phyloP scores from a whole-genome alignment of 2,797 vertebrate genomes.

The Syndactyla subalaris region DNA sequence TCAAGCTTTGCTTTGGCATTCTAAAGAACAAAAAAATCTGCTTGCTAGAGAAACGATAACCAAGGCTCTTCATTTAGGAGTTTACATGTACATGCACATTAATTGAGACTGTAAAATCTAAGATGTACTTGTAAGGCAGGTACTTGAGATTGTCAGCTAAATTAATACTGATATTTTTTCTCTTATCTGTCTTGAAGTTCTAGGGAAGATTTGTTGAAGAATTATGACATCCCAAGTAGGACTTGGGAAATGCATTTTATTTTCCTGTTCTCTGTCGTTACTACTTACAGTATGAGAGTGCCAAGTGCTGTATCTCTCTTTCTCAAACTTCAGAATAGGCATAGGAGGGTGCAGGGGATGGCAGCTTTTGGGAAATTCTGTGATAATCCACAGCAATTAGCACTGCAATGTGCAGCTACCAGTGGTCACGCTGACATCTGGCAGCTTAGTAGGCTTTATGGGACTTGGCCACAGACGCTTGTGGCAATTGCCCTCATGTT shows the following conservation, averaged over 20 bases:
- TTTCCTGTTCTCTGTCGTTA: neutral
- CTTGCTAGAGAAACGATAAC: neutral
- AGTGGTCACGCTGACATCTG: fast-evolving
- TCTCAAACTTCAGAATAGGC: neutral
- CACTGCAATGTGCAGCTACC: neutral
- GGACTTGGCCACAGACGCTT: neutral
- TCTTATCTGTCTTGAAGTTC: neutral
- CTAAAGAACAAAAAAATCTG: neutral
- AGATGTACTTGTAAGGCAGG: neutral
- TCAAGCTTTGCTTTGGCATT: constrained; percentile 1
- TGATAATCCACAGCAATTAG: neutral
- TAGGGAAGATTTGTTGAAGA: neutral
- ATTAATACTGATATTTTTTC: neutral
- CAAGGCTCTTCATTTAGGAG: neutral
- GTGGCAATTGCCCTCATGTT: neutral
- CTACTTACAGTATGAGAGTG: neutral
- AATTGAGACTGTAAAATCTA: neutral
- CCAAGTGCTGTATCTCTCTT: neutral
- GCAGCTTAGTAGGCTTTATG: neutral
- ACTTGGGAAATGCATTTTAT: neutral
- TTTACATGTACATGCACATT: neutral
- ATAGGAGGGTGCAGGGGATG: neutral
- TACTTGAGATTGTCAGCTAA: neutral
- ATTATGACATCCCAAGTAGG: neutral
- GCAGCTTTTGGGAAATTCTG: neutral